Evolutionary conservation across 1,140 invertebrate genomes (phyloP).

Genomic region (Zaprionus lachaisei): DNA sequence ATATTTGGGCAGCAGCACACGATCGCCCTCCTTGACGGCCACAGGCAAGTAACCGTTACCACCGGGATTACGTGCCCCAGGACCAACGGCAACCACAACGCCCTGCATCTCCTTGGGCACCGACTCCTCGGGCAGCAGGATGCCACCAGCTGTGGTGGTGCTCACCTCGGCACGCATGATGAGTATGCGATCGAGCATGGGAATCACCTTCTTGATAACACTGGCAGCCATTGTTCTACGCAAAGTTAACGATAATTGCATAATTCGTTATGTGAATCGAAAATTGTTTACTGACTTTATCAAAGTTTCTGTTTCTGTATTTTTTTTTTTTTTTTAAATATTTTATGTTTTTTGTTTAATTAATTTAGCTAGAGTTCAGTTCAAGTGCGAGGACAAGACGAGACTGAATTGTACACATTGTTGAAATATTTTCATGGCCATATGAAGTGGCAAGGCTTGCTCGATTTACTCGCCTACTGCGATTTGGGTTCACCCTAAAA

Average conservation of each 20-base stretch:
- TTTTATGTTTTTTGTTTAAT: constrained; percentile 14
- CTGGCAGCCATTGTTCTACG: constrained; percentile 63
- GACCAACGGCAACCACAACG: constrained; percentile 97
- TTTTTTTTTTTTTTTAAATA: constrained; percentile 4
- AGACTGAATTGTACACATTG: not conserved
- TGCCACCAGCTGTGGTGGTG: constrained; percentile 97
- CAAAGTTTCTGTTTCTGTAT: not conserved
- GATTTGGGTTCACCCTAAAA: constrained; percentile 47
- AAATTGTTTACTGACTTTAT: not conserved
- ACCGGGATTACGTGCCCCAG: constrained; percentile 94
- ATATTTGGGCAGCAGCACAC: constrained; percentile 98
- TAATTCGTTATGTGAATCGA: not conserved
- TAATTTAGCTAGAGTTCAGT: constrained; percentile 11
- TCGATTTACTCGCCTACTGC: constrained; percentile 9
- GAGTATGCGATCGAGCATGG: constrained; percentile 97
- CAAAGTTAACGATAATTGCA: not conserved
- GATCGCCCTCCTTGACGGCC: constrained; percentile 95
- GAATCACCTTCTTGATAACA: constrained; percentile 92
- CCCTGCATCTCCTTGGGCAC: constrained; percentile 96
- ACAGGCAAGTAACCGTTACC: constrained; percentile 92
- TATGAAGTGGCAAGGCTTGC: constrained; percentile 9
- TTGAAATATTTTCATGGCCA: not conserved
- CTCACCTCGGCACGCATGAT: constrained; percentile 96
- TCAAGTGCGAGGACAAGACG: constrained; percentile 15
- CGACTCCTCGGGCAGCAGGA: constrained; percentile 98